Conservation (phyloP, 1,140 invertebrate species). For the Zaprionus taronus region DNA sequence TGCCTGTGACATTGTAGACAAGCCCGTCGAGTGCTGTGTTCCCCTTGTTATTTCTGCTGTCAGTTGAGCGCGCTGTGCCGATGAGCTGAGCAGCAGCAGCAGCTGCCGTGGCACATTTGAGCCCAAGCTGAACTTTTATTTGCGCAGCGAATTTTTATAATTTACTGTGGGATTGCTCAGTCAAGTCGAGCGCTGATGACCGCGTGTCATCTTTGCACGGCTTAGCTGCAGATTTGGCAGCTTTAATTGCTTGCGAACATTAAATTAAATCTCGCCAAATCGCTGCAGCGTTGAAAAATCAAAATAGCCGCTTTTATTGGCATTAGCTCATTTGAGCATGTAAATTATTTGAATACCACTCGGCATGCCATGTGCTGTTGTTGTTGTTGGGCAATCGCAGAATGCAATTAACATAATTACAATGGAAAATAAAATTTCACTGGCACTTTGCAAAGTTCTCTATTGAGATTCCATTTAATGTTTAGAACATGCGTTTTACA, state of each 20-base stretch:
- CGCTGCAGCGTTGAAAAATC: background rate
- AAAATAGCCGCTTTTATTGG: conserved; percentile 8
- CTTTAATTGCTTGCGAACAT: background rate
- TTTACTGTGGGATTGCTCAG: conserved; percentile 56
- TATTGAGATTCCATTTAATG: conserved; percentile 50
- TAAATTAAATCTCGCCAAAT: conserved; percentile 4
- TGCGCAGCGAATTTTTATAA: conserved; percentile 78
- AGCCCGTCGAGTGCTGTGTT: conserved; percentile 54
- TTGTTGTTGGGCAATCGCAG: background rate
- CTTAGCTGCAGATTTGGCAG: conserved; percentile 3
- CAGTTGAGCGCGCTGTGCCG: conserved; percentile 21
- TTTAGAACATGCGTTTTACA: conserved; percentile 47
- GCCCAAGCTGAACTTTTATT: conserved; percentile 68
- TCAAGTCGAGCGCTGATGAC: background rate
- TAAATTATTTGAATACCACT: conserved; percentile 18
- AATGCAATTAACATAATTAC: conserved; percentile 47
- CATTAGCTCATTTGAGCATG: conserved; percentile 11
- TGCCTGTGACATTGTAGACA: conserved; percentile 77
- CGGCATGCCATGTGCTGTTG: background rate
- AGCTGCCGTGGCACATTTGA: conserved; percentile 25
- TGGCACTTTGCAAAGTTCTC: conserved; percentile 34
- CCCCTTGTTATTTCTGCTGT: conserved; percentile 55
- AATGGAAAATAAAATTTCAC: conserved; percentile 50
- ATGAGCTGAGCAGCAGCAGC: no score
- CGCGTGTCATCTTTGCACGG: background rate